Percentiles rank a stretch among this genome's conserved stretches.
These are phyloP conservation scores for Penaeus vannamei DNA, from an alignment of 1,140 invertebrate species.

Conservation along the genomic window DNA sequence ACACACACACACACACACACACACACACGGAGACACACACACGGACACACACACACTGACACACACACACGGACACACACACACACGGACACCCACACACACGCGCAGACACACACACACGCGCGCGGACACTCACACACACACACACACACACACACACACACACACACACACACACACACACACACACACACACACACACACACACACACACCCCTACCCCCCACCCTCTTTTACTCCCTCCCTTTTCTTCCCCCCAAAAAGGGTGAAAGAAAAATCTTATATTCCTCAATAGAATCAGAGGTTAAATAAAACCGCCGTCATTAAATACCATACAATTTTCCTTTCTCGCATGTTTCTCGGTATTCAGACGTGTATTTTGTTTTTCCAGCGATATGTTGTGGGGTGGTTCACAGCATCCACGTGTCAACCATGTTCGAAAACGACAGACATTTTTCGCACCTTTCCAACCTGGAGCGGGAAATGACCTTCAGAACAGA, in stretches of 20 bases:
- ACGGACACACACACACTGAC: too few species aligned
- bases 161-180: not conserved
- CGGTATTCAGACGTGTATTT: not conserved
- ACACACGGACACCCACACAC: too few species aligned
- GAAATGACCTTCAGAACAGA: conserved; percentile 88
- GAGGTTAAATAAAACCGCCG: not conserved
- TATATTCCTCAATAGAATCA: too few species aligned
- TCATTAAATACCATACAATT: not conserved
- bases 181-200: conserved; percentile 37
- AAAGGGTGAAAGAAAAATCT: too few species aligned
- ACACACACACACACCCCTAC: not conserved
- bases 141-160: too few species aligned
- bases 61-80: too few species aligned
- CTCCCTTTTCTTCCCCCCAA: not conserved
- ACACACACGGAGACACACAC: too few species aligned
- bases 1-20: too few species aligned
- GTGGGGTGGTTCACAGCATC: conserved; percentile 75
- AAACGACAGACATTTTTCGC: conserved; percentile 86
- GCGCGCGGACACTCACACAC: too few species aligned
- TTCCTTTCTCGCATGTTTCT: not conserved
- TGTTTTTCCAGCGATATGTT: conserved; percentile 69
- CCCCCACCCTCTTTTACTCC: not conserved
- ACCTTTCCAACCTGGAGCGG: conserved; percentile 84
- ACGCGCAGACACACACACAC: too few species aligned
- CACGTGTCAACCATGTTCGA: conserved; percentile 85